Base-by-base conservation (phyloP, 2,797 vertebrate genomes). In the Novumbra hubbsi region DNA sequence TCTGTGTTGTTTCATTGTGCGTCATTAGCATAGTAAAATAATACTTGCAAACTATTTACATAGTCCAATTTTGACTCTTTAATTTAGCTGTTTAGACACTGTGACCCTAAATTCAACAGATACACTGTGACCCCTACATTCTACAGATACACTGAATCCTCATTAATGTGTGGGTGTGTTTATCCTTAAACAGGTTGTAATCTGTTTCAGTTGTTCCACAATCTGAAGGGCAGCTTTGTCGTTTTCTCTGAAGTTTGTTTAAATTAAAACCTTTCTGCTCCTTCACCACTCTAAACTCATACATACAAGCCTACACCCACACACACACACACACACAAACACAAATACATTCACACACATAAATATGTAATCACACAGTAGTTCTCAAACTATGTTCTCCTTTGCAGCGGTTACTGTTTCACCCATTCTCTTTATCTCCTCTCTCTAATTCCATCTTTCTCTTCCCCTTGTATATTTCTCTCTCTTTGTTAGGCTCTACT, bases 1-100 rank as follows among this genome's bases (percentile, higher is more conserved):
- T n/a, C n/a, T n/a, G n/a, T n/a, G n/a, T n/a, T n/a, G n/a, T n/a
- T n/a, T n/a, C n/a, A n/a, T n/a, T n/a, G n/a, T n/a, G n/a, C n/a
- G n/a, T 93, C 92, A 93, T 94, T 94, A 93, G 83, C 77, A 87
- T 92, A 93, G 94, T 94, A 94, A 92, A 94, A n/a, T n/a, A n/a
- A n/a, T n/a, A n/a, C n/a, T n/a, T n/a, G n/a, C n/a, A n/a, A n/a
- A n/a, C n/a, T n/a, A n/a, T n/a, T n/a, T n/a, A n/a, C n/a, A n/a
- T n/a, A n/a, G n/a, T 14, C 14, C n/a, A n/a, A n/a, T n/a, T n/a
- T n/a, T 34, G 32, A 34, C 32, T 87, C 87, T 84, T 87, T 87
- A 89, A 91, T 93, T 92, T 90, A 79, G 72, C 87, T 78, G 72
- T 87, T 78, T 86, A 93, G 5, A 17, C 49, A 17, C 15, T 7